Evolutionary conservation across 92 coral and sea anemone genomes (phyloP).

Genomic region (Porites cylindrica): DNA sequence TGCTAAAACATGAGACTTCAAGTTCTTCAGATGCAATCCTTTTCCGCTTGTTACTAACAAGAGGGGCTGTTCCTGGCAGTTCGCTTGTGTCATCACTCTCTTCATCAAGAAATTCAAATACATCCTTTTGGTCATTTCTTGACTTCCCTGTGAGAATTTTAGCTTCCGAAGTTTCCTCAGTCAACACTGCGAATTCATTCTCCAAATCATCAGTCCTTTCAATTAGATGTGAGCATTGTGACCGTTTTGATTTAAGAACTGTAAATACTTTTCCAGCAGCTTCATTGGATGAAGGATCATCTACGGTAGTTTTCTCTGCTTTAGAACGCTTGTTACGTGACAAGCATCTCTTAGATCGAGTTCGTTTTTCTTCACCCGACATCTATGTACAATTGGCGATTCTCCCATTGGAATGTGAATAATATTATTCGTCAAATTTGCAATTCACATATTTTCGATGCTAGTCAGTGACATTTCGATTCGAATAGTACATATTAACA

Average conservation of each 20-base stretch:
- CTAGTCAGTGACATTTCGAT: background rate
- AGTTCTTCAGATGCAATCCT: conserved; percentile 34
- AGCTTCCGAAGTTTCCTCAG: background rate
- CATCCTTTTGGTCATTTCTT: conserved; percentile 2
- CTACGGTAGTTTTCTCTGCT: background rate
- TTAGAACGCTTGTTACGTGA: conserved; percentile 48
- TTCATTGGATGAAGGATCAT: background rate
- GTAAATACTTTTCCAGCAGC: conserved; percentile 1
- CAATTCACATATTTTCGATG: background rate
- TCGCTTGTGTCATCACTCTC: background rate
- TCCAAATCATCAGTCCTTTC: conserved; percentile 1
- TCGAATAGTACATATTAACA: background rate
- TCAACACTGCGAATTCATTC: background rate
- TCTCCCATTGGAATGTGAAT: background rate
- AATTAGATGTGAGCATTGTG: background rate
- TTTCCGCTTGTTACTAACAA: conserved; percentile 9
- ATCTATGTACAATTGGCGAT: background rate
- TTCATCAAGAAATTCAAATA: conserved; percentile 14
- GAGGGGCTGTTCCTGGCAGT: too few relatives aligned
- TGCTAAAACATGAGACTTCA: background rate
- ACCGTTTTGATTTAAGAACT: conserved; percentile 5
- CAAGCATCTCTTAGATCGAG: conserved; percentile 39
- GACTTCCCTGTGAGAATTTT: background rate
- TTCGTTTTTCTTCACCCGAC: conserved; percentile 43
- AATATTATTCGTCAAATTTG: background rate